Percentiles rank a stretch among this genome's conserved stretches.
phyloP scores from a whole-genome alignment of 2,113 vertebrate species.

The Oreocharis arfaki region DNA sequence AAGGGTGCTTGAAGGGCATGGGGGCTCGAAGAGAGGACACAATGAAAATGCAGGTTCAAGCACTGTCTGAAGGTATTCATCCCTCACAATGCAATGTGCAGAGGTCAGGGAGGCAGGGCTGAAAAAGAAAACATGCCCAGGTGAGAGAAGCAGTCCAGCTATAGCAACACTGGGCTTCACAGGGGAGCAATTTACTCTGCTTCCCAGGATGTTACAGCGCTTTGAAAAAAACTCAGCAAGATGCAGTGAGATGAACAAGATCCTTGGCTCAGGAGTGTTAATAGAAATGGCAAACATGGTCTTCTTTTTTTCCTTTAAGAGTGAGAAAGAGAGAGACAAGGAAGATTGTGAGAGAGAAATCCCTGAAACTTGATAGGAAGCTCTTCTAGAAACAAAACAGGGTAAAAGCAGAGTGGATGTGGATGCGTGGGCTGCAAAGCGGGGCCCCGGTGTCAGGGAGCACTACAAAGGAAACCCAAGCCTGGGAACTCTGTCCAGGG shows the following conservation, averaged over 20 bases:
- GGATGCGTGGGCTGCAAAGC: conserved; percentile 31
- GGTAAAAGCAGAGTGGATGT: conserved; percentile 22
- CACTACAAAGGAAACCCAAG: conserved; percentile 60
- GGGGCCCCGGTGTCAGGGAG: conserved; percentile 15
- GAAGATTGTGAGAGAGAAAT: neutral
- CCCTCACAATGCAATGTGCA: neutral
- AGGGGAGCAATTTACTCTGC: neutral
- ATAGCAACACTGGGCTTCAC: neutral
- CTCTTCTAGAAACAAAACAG: neutral
- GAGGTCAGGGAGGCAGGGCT: neutral
- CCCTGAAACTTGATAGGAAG: conserved; percentile 15
- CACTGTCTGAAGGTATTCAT: neutral
- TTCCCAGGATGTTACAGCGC: neutral
- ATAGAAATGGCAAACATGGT: neutral
- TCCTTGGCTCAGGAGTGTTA: neutral
- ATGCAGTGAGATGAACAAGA: neutral
- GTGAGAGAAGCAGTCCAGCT: neutral
- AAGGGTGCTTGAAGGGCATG: neutral
- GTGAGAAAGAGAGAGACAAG: neutral
- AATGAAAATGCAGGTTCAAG: neutral
- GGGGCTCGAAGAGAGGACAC: neutral
- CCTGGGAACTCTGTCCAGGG: conserved; percentile 69
- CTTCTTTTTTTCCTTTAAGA: neutral
- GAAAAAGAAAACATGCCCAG: neutral
- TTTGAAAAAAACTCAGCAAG: neutral